Percentiles rank a stretch among this genome's conserved stretches.
phyloP scores from a whole-genome alignment of 1,140 invertebrate genomes.

The Dendroctonus ponderosae region DNA sequence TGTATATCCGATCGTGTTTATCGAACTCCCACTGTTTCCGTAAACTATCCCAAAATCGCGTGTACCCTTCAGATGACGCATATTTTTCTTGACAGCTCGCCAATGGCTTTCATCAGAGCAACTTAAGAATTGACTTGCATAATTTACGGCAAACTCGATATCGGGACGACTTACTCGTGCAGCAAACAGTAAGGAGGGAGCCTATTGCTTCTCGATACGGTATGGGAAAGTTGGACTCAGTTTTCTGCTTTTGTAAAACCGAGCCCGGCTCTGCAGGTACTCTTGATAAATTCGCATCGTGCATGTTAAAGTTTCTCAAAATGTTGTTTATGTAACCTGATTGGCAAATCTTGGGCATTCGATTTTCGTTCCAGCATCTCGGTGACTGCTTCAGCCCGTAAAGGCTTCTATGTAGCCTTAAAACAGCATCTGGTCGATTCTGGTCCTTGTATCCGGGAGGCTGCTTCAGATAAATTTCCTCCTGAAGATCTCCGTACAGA shows the following conservation, averaged over 20 bases:
- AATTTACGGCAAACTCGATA: conserved; percentile 49
- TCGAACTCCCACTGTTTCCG: too few relatives aligned
- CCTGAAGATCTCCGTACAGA: too few relatives aligned
- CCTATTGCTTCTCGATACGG: conserved; percentile 49
- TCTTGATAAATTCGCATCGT: conserved; percentile 3
- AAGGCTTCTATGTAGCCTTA: conserved; percentile 46
- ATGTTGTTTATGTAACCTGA: conserved; percentile 17
- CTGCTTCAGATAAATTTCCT: conserved; percentile 43
- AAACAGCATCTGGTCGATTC: conserved; percentile 26
- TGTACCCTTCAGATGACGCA: conserved; percentile 52
- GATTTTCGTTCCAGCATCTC: conserved; percentile 47
- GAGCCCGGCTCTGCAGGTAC: conserved; percentile 9
- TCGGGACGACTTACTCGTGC: conserved; percentile 48
- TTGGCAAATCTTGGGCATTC: conserved; percentile 20
- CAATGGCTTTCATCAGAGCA: conserved; percentile 42
- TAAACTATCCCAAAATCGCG: conserved; percentile 41
- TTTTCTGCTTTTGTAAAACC: background rate
- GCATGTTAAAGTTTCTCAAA: conserved; percentile 28
- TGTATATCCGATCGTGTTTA: conserved; percentile 13
- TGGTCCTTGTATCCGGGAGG: conserved; percentile 50
- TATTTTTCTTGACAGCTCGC: conserved; percentile 46
- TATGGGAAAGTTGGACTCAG: conserved; percentile 4
- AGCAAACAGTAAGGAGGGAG: conserved; percentile 49
- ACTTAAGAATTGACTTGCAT: conserved; percentile 39
- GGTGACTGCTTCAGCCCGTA: conserved; percentile 54